phyloP scores from a whole-genome alignment of 2,888 invertebrate genomes.

The Epistrophella euchroma region DNA sequence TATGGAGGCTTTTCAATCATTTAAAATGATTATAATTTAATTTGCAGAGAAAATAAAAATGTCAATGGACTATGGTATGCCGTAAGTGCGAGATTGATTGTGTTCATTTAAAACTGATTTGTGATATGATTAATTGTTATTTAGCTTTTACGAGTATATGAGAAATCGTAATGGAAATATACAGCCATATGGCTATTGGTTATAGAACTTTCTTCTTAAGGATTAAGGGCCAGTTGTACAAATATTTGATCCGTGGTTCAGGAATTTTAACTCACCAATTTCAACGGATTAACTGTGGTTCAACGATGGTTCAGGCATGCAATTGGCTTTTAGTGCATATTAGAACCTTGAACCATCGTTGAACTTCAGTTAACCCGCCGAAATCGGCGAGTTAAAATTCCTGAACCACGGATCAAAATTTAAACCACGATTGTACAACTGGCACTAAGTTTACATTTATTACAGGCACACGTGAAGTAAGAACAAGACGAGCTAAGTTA shows the following conservation, averaged over 20 bases:
- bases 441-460: not conserved
- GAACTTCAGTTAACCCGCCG: too few relatives aligned
- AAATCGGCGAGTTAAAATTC: too few relatives aligned
- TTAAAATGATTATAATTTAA: not conserved
- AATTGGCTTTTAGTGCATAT: too few relatives aligned
- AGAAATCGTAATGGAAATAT: not conserved
- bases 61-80: conserved; percentile 29
- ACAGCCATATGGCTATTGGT: not conserved
- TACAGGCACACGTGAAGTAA: not conserved
- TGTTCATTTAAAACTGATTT: conserved; percentile 12
- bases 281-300: too few relatives aligned
- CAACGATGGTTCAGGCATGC: too few relatives aligned
- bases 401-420: too few relatives aligned
- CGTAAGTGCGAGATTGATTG: conserved; percentile 4
- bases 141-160: not conserved
- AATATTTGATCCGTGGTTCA: too few relatives aligned
- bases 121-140: conserved; percentile 13
- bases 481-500: not conserved
- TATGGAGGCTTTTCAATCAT: not conserved
- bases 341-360: too few relatives aligned
- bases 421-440: too few relatives aligned
- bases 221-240: too few relatives aligned
- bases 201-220: not conserved
- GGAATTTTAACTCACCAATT: too few relatives aligned
- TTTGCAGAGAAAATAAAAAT: conserved; percentile 4